Conservation (phyloP, 2,797 vertebrate species). For the Catharus ustulatus region DNA sequence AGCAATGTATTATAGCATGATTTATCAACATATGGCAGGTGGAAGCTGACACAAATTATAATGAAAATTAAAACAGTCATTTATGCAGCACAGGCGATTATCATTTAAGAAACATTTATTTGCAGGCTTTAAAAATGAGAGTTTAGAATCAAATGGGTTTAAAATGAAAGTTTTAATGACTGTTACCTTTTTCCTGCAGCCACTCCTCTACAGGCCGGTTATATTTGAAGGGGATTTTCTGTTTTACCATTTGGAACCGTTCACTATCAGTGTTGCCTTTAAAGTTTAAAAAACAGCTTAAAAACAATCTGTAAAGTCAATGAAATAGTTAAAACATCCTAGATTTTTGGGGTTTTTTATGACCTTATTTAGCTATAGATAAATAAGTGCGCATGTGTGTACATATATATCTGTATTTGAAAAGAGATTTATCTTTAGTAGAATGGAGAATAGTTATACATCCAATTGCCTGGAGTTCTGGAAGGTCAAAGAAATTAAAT, state of each 20-base stretch:
- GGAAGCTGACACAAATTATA: constrained; percentile 84
- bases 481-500: constrained; percentile 56
- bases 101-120: constrained; percentile 85
- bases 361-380: constrained; percentile 74
- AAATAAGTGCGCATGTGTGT: neutral
- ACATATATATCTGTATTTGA: neutral
- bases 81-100: constrained; percentile 84
- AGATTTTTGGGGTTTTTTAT: constrained; percentile 72
- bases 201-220: constrained; percentile 96
- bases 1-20: constrained; percentile 87
- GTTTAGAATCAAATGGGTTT: constrained; percentile 84
- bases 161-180: constrained; percentile 82
- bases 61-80: constrained; percentile 85
- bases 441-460: constrained; percentile 65
- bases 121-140: constrained; percentile 84
- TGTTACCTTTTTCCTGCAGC: constrained; percentile 99
- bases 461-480: constrained; percentile 54
- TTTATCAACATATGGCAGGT: constrained; percentile 84
- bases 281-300: constrained; percentile 96
- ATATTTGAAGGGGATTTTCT: constrained; percentile 99
- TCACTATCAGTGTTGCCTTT: constrained; percentile 99
- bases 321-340: constrained; percentile 80
- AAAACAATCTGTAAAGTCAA: constrained; percentile 89
- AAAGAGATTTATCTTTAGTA: constrained; percentile 59
- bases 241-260: constrained; percentile 98